Evolutionary conservation across 1,140 invertebrate genomes (phyloP).

Genomic region (Eubasilissa regina): DNA sequence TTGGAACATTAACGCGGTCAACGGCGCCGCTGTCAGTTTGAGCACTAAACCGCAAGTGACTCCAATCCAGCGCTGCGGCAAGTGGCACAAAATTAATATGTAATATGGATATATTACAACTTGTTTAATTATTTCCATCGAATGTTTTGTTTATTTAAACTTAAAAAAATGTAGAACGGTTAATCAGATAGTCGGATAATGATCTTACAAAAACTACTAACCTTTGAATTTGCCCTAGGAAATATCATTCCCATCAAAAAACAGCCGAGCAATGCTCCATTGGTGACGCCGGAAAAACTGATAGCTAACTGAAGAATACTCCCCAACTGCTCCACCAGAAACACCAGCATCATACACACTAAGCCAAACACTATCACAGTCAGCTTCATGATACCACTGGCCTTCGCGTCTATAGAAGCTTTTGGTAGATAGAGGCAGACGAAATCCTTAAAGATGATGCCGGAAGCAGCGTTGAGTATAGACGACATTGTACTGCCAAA

Average conservation of each 20-base stretch:
- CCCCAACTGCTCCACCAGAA: constrained; percentile 76
- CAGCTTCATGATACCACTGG: constrained; percentile 73
- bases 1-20: too few species aligned
- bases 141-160: too few species aligned
- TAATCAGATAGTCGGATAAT: constrained; percentile 22
- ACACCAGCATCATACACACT: constrained; percentile 74
- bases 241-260: constrained; percentile 80
- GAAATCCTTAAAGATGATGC: constrained; percentile 78
- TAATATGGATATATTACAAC: too few species aligned
- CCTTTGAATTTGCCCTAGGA: constrained; percentile 75
- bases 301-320: constrained; percentile 76
- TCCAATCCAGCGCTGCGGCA: too few species aligned
- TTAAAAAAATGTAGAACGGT: too few species aligned
- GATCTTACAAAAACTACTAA: constrained; percentile 57
- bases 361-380: constrained; percentile 75
- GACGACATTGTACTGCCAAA: constrained; percentile 75
- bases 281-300: constrained; percentile 76
- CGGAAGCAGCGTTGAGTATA: constrained; percentile 81
- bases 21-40: too few species aligned
- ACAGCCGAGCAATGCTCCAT: constrained; percentile 77
- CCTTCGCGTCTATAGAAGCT: constrained; percentile 64
- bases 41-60: too few species aligned
- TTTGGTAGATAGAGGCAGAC: neutral
- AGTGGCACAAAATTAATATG: too few species aligned
- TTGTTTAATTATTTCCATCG: too few species aligned